These are phyloP conservation scores for Xylocopa sonorina DNA, from an alignment of 1,140 invertebrate genomes.

Conservation along the genomic window DNA sequence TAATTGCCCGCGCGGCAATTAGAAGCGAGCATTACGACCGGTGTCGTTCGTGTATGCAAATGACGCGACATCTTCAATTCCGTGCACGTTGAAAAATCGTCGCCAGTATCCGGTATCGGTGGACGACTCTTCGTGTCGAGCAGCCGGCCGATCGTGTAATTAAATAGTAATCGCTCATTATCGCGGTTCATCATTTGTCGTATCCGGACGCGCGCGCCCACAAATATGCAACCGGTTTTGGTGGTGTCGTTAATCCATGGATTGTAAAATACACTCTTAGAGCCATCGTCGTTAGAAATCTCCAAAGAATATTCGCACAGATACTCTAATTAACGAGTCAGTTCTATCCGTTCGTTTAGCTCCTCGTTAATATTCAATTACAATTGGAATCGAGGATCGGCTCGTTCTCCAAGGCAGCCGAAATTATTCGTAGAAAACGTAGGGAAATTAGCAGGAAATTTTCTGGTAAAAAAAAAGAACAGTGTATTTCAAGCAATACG, in stretches of 20 bases:
- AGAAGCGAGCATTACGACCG: constrained; percentile 36
- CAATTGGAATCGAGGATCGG: too few species aligned
- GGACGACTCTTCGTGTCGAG: constrained; percentile 2
- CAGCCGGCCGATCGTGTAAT: constrained; percentile 44
- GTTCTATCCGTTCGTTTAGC: too few species aligned
- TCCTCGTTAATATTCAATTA: too few species aligned
- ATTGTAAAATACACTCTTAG: not conserved
- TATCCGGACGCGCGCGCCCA: not conserved
- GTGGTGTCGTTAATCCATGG: not conserved
- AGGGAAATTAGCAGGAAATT: not conserved
- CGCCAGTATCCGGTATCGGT: constrained; percentile 52
- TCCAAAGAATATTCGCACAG: too few species aligned
- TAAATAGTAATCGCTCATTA: constrained; percentile 60
- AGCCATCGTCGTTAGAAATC: too few species aligned
- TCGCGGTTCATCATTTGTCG: constrained; percentile 15
- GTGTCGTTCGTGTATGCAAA: constrained; percentile 28
- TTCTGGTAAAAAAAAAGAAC: too few species aligned
- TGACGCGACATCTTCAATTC: constrained; percentile 34
- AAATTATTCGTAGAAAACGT: too few species aligned
- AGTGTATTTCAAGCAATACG: not conserved
- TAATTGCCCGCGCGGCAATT: constrained; percentile 41
- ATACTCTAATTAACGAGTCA: too few species aligned
- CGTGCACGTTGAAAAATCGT: constrained; percentile 51
- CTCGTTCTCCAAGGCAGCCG: too few species aligned
- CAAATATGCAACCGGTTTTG: constrained; percentile 33